Evolutionary conservation across 2,113 vertebrate species (phyloP), one percentile per base, ranked within the genome.

Genomic region (Ctenodactylus gundi): DNA sequence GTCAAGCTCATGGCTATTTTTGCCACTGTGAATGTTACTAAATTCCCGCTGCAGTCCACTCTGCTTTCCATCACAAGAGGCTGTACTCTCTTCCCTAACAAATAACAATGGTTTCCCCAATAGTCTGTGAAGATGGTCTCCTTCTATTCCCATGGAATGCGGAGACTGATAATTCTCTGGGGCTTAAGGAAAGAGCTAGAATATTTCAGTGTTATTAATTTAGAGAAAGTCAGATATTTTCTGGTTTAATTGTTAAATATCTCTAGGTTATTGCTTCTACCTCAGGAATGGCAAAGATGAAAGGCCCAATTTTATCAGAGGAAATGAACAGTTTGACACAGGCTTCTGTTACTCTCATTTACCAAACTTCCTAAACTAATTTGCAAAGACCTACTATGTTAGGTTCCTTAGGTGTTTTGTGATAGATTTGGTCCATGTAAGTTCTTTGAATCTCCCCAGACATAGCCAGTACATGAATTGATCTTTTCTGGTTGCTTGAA

Each of bases 351-450:
- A 3, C 21, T 34, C 14, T 6, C 3, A 11, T 20, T 36, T 36
- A 46, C 55, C 10, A 58, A 41, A 8, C 0, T 25, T 85, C 46
- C 73, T 64, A 76, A 78, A 85, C 3, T 86, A 58, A 73, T 64
- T 93, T 65, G 55, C 25, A 82, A 77, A 94, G 68, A 41, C 23
- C 4, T 81, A 34, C 75, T 86, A 39, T 76, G 87, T n/a, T 39
- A 46, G 13, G 55, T 53, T 65, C 72, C 31, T 94, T 93, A 67
- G 39, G 39, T 62, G 15, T 88, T 76, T 94, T 94, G 88, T 96
- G 92, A 96, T 93, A 94, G 86, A 95, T 95, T 88, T 72, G 78
- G 83, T 68, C 49, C 34, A 85, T 78, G 82, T 64, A 77, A 68
- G 36, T 85, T 67, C 36, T 81, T 14, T 67, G 76, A 64, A 73